Evolutionary conservation across 2,113 vertebrate species (phyloP).

Genomic region (Thermophis baileyi): DNA sequence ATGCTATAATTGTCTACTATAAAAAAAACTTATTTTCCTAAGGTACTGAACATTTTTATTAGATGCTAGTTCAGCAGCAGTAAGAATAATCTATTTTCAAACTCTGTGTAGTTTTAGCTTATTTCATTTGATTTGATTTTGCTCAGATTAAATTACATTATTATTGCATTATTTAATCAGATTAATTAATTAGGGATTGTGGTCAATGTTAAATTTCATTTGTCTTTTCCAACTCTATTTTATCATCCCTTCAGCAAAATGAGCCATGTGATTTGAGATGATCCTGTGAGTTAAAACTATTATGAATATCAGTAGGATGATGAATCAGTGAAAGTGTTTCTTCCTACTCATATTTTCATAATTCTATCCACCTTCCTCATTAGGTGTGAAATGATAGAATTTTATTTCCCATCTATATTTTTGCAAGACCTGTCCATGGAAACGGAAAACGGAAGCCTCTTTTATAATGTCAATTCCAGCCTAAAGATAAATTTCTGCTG

Average conservation of each 20-base stretch:
- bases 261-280: background rate
- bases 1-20: background rate
- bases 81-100: background rate
- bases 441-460: background rate
- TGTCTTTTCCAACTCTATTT: background rate
- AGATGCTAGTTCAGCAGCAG: background rate
- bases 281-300: background rate
- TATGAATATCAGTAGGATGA: background rate
- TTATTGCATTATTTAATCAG: background rate
- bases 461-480: background rate
- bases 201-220: constrained; percentile 5
- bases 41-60: background rate
- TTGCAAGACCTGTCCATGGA: background rate
- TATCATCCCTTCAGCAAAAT: background rate
- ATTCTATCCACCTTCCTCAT: background rate
- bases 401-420: background rate
- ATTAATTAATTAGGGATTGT: constrained; percentile 1
- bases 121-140: background rate
- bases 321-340: background rate
- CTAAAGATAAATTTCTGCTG: background rate
- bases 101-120: background rate
- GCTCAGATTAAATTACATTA: background rate
- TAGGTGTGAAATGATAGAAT: background rate
- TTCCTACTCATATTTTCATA: background rate
- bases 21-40: background rate